Evolutionary conservation across 2,797 vertebrate genomes (phyloP), one percentile per base, ranked within the genome.

Genomic region (Syndactyla subalaris): DNA sequence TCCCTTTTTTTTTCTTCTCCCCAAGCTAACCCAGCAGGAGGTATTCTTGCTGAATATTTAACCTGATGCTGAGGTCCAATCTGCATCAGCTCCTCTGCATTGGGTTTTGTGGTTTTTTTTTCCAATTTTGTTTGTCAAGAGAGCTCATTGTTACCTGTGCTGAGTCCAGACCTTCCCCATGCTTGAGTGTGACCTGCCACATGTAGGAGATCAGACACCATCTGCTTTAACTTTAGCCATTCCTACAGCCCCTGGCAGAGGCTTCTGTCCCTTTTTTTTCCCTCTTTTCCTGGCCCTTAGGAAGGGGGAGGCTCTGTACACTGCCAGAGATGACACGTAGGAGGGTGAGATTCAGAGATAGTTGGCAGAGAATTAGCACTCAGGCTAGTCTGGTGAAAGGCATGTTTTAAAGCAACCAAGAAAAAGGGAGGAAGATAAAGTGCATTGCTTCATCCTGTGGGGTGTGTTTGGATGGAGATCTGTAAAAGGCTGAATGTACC

Each of bases 121-220:
- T 2, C 32, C 13, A 7, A 4, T 52, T 85, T 55, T 36, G 6
- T 36, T 78, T 32, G 12, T 78, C 54, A 65, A 24, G 41, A 12
- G 12, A 45, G 32, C 29, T 59, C 43, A 51, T 16, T 41, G 45
- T 61, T 48, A 32, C 14, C 48, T 20, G 2, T 0, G 1, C 17
- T 4, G 10, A 20, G 19, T 6, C 67, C 59, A 59, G 65, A 63
- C 32, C 61, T 74, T 26, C 18, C 41, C 38, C 12, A 0, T 14
- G 38, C 24, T n/a, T 0, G 0, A 57, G 72, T 1, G 0, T 13
- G 55, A 43, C 48, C 58, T 13, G 24, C 36, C 63, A 17, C 6
- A 2, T 1, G 14, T 15, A 49, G 67, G 55, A 14, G 9, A 17
- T 19, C 59, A 13, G 68, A 34, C 26, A 39, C 12, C 1, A 0